Evolutionary conservation across 2,888 invertebrate genomes (phyloP), one percentile per base, ranked within the genome.

Genomic region (Polia nebulosa): DNA sequence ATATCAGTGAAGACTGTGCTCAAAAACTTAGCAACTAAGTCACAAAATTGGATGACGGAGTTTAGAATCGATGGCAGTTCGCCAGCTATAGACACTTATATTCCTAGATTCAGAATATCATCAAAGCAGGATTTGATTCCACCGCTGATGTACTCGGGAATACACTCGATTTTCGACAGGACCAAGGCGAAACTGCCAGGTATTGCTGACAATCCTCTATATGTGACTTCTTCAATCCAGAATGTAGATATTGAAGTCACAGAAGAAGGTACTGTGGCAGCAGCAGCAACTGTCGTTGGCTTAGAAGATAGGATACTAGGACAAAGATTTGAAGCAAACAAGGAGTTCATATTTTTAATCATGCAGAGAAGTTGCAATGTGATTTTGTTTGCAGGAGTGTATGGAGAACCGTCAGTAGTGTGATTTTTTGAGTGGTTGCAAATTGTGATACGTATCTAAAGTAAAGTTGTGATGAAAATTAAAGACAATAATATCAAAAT

Each of bases 231-330:
- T 52, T 92, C 97, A 0, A 92, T 97, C 20, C 98, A 98, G 85
- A 97, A 97, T 82, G 97, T 97, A 0, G 96, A 96, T 82, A 96
- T 98, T 65, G 97, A 97, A 83, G 97, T 98, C 0, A 97, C 96
- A 61, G 98, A 98, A 90, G 96, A 97, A 85, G 98, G 98, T 0
- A 97, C 97, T 0, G 96, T 96, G 3, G 97, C 97, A 0, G 96
- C 97, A 0, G 96, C 97, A 0, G 96, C 96, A 0, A 96, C 97
- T 5, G 95, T 95, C 0, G 89, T 95, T 0, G 94, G 94, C 1
- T 85, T 95, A 52, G 94, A 95, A 85, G 94, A 95, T 39, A 92
- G 95, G 36, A 91, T 94, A 44, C 75, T 94, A 29, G 92, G 91
- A 1, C 96, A 96, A 29, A 95, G 96, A 76, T 97, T 97, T 81